Evolutionary conservation across 1,140 invertebrate species (phyloP), one percentile per base, ranked within the genome.

Genomic region (Arion vulgaris): DNA sequence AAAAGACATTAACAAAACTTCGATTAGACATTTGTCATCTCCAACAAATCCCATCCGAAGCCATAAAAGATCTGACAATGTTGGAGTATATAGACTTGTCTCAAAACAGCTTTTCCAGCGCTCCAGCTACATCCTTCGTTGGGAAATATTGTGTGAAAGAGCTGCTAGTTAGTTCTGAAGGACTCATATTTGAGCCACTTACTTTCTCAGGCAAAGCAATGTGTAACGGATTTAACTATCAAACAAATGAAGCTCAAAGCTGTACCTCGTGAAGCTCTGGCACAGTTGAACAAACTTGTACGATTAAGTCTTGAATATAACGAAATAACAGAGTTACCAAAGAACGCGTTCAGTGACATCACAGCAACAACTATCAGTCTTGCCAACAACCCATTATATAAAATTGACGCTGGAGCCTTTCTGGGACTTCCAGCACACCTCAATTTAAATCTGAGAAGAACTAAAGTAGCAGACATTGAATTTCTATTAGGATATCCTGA

Each of bases 41-140:
- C 0, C 11, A 51, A 4, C 1, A 81, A n/a, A 74, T 81, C n/a
- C 80, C 80, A 11, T 49, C 80, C 2, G 32, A 73, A 41, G 80
- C 68, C 2, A 23, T 81, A 13, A 38, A 23, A 57, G 36, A 73
- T 69, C 62, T 81, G 49, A 39, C 49, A 39, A 74, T 53, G 72
- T n/a, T 81, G 36, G 51, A 51, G n/a, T 57, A 53, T 57, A 26
- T 81, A 23, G 80, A 81, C 32, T 39, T 81, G 26, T 73, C 80
- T 28, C n/a, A 57, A 51, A 81, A 81, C 51, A 36, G 36, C 17
- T 81, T 81, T 34, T 57, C 13, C 15, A 62, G 5, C 1, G 80
- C 71, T 13, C 45, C 45, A 23, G 1, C 80, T 28, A 36, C 36
- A 13, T 36, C 71, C 1, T 74, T 81, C 28, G 17, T 19, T 7